Evolutionary conservation across 2,797 vertebrate genomes (phyloP).

Genomic region (Rhynchonycteris naso): DNA sequence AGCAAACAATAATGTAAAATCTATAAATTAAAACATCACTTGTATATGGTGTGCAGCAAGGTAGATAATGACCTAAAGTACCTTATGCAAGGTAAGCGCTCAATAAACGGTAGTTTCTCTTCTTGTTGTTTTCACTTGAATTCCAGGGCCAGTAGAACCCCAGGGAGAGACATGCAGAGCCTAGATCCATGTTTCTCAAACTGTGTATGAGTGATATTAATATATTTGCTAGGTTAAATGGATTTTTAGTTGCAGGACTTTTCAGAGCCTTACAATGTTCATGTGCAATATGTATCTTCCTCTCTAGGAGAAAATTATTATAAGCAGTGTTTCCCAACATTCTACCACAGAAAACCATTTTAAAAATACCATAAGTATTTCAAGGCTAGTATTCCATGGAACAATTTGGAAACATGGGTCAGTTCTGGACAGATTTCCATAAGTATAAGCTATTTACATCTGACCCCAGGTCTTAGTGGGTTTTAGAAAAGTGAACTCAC

Average conservation of each 20-base stretch:
- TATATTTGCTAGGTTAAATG: not conserved
- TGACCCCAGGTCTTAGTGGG: not conserved
- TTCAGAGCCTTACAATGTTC: not conserved
- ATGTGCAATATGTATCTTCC: not conserved
- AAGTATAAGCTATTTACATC: conserved; percentile 21
- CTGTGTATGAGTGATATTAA: not conserved
- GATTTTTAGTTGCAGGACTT: not conserved
- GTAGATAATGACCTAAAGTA: not conserved
- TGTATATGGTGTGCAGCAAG: not conserved
- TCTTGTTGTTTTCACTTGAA: not conserved
- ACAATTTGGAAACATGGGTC: not conserved
- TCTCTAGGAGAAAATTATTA: not conserved
- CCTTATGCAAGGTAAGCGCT: not conserved
- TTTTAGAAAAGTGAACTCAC: not conserved
- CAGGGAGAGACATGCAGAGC: not conserved
- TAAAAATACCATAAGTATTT: conserved; percentile 28
- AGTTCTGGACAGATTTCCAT: not conserved
- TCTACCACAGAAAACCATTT: not conserved
- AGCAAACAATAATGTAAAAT: not conserved
- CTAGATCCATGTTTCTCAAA: not conserved
- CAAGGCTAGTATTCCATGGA: not conserved
- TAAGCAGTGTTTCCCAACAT: conserved; percentile 23
- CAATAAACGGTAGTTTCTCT: not conserved
- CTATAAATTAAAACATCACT: not conserved
- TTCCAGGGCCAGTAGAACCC: not conserved